Evolutionary conservation across 2,888 invertebrate genomes (phyloP), one percentile per base, ranked within the genome.

Genomic region (Cerastis leucographa): DNA sequence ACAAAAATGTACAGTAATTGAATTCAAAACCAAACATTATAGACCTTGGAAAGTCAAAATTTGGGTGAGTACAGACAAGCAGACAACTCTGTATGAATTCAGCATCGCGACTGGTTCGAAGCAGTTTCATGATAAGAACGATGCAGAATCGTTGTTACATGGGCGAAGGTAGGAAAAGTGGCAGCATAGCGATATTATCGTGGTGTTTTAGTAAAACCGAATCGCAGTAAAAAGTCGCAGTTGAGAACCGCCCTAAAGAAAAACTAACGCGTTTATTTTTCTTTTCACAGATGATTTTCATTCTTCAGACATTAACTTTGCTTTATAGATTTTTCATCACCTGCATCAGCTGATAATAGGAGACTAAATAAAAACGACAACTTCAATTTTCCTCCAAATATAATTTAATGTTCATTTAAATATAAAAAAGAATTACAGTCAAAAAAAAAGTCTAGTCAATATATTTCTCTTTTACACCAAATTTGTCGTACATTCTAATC

Each of bases 351-450:
- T 56, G 19, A 17, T 59, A 62, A 62, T 7, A 62, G 12, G 22
- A 40, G 62, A 19, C 0, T n/a, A 67, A 73, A 35, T 42, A 0
- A 42, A 80, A 82, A 72, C 6, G 0, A 49, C 22, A 54, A 72
- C 12, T 19, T 22, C 0, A 51, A 59, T 62, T 83, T 73, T 62
- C 9, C 14, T 66, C 62, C 19, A 72, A 83, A 64, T 35, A 68
- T 59, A 79, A 68, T 84, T 64, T 71, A 64, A 84, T 71, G 7
- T 68, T 79, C 46, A 71, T 56, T 71, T 71, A 67, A 81, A 79
- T 66, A 73, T 70, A 68, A 62, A 79, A n/a, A 84, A 22, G 7
- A 66, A 51, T 51, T 73, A 35, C 19, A 56, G 0, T 44, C 9
- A 12, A 67, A 75, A 62, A 69, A 81, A 35, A 44, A 0, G 17